Conservation (phyloP, 1,140 invertebrate species). For the Halyomorpha halys region DNA sequence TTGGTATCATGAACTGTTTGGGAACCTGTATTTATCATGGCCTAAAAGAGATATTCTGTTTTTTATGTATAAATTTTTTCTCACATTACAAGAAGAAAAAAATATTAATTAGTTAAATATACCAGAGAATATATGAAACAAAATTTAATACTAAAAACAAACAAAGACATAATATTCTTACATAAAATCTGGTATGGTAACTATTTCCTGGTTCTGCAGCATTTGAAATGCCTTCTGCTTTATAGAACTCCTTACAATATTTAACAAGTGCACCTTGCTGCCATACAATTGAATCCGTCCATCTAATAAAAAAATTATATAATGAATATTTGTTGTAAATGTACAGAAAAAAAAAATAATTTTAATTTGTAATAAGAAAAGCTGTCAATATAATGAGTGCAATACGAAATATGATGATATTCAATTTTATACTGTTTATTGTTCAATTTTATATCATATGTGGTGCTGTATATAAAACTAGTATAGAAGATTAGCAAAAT, state of each 20-base stretch:
- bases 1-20: too few relatives aligned
- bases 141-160: not conserved
- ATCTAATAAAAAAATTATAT: conserved; percentile 37
- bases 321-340: not conserved
- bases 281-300: conserved; percentile 64
- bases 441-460: conserved; percentile 1
- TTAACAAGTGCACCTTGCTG: conserved; percentile 68
- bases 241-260: conserved; percentile 66
- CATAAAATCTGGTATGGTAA: conserved; percentile 72
- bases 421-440: too few relatives aligned
- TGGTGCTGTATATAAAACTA: too few relatives aligned
- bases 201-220: conserved; percentile 72
- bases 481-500: too few relatives aligned
- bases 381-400: too few relatives aligned
- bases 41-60: not conserved
- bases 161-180: conserved; percentile 42
- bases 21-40: not conserved
- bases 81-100: not conserved
- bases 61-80: not conserved
- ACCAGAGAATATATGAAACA: too few relatives aligned
- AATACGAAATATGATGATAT: too few relatives aligned
- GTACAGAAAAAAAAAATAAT: too few relatives aligned
- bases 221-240: conserved; percentile 57
- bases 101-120: not conserved
- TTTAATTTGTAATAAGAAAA: too few relatives aligned